Base-by-base conservation (phyloP, 2,113 vertebrate genomes). In the Sisor rabdophorus region DNA sequence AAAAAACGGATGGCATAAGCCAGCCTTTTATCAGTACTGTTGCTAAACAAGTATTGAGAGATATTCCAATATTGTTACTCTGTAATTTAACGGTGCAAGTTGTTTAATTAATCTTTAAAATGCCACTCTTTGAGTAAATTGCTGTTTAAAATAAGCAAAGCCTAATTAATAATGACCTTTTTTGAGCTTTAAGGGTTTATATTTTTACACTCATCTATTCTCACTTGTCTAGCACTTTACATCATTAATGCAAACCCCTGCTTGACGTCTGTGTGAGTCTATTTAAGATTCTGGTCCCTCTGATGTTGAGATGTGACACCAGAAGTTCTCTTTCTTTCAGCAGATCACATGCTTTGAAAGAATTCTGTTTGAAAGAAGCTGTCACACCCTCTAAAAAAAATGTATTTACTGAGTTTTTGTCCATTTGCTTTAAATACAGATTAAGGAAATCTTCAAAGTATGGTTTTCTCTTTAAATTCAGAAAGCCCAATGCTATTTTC, bases 1-100 rank as follows among this genome's bases (percentile, higher is more conserved):
- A 53, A 67, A 61, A 20, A 53, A 16, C 26, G n/a, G 50, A 71
- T 50, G 60, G 44, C 47, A 71, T 77, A 47, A 71, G 63, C 17
- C 36, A 56, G 36, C 22, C 52, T 28, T 11, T 32, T 26, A 22
- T 13, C 60, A 65, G 60, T 30, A 36, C 26, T 40, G 60, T 28
- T 26, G 15, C 72, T 63, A 17, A 48, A 52, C 15, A 52, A 20
- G 0, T 48, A 5, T 2, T 30, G 19, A 47, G 63, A 36, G 36
- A 36, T 53, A 15, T 65, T 75, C 22, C 6, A 32, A 0, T 19
- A 48, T 10, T 52, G 17, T 52, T 20, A 20, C 52, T 63, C 26
- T 52, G 11, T 30, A 50, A 60, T 50, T 28, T 20, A 48, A 30
- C 20, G 47, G n/a, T 48, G 44, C 64, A 67, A 32, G 11, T 30